phyloP scores from a whole-genome alignment of 1,140 invertebrate genomes.

The Metopolophium dirhodum region DNA sequence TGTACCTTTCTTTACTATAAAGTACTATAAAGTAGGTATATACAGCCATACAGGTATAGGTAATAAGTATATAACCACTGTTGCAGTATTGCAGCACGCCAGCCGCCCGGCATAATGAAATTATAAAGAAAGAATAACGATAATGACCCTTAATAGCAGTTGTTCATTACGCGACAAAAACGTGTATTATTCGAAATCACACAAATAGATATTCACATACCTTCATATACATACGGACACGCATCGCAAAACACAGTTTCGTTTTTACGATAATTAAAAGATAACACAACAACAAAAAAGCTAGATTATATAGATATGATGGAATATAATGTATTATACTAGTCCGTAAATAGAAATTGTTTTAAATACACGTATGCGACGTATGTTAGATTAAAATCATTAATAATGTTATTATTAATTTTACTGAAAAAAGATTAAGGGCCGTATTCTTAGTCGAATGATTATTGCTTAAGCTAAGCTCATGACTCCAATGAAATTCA shows the following conservation, averaged over 20 bases:
- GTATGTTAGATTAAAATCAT: too few relatives aligned
- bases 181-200: slow-evolving; percentile 25
- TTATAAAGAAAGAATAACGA: slow-evolving; percentile 41
- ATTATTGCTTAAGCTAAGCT: too few relatives aligned
- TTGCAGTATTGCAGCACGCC: not conserved
- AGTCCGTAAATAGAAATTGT: too few relatives aligned
- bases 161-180: slow-evolving; percentile 22
- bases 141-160: slow-evolving; percentile 37
- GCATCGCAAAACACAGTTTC: not conserved
- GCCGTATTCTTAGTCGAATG: too few relatives aligned
- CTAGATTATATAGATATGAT: not conserved
- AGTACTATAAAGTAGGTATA: not conserved
- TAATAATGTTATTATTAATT: too few relatives aligned
- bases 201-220: not conserved
- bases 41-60: not conserved
- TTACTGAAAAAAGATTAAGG: too few relatives aligned
- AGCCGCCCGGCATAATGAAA: not conserved
- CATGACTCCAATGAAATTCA: too few relatives aligned
- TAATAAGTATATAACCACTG: not conserved
- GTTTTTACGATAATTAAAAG: not conserved
- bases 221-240: not conserved
- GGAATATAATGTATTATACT: too few relatives aligned
- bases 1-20: not conserved
- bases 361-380: too few relatives aligned
- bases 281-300: not conserved